Base-by-base conservation (phyloP, 2,888 invertebrate genomes). In the Argyresthia albistria region DNA sequence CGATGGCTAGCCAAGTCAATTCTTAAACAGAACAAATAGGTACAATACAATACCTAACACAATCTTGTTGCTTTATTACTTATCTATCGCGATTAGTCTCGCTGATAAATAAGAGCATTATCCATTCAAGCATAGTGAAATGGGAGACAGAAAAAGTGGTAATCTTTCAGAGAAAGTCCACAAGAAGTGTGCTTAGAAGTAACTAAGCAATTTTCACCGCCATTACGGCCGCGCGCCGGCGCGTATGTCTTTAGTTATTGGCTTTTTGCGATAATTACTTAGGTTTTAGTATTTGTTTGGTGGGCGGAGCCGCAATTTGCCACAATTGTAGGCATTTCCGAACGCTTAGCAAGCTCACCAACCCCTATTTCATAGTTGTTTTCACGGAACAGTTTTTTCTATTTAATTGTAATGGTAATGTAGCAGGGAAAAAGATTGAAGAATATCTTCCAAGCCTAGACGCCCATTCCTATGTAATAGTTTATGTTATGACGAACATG, bases 111-210 rank as follows among this genome's bases (percentile, higher is more conserved):
- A 56, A 54, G 59, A 53, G 56, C 60, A 61, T 65, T 60, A 62
- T 62, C 59, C 56, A 60, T 58, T 63, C 57, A 61, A 55, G 59
- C 59, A 55, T 58, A 56, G 53, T 60, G 61, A 61, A 64, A 64
- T 60, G 58, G 50, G 54, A 54, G 57, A 55, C 45, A 45, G 50
- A 65, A 73, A 74, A 74, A 70, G 64, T 58, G 54, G 54, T 62
- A 64, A 67, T 62, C 64, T 60, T 51, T 42, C 53, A 69, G 74
- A 66, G 75, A 76, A 76, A 76, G 76, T 75, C 55, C 25, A 57
- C 62, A 61, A 67, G 63, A 62, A 66, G 58, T 61, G 47, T 51
- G 58, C 55, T 56, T 53, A 54, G 59, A 57, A 53, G 50, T 43
- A 45, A 25, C 25, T 25, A 39, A 46, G 37, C 45, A 50, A 64